Conservation (phyloP, 2,888 invertebrate species). For the Aphidoletes aphidimyza region DNA sequence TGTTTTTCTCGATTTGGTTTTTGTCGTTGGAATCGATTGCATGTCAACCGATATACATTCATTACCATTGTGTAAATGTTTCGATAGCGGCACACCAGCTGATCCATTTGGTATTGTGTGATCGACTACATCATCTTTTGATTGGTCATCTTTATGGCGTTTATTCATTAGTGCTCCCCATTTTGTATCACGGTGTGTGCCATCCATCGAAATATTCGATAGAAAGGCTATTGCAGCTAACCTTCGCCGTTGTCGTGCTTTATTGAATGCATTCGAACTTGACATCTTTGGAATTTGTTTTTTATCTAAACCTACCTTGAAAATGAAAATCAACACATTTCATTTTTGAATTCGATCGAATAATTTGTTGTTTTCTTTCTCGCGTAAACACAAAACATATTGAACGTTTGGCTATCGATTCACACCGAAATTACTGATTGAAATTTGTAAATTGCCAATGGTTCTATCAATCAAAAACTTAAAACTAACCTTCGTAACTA, state of each 20-base stretch:
- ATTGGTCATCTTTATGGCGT: background rate
- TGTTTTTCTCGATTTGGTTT: conserved; percentile 59
- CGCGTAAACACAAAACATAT: too few relatives aligned
- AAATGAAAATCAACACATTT: background rate
- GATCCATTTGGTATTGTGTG: conserved; percentile 19
- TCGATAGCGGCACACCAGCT: background rate
- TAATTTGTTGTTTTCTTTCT: too few relatives aligned
- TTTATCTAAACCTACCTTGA: background rate
- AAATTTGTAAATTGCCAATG: background rate
- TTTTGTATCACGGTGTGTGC: conserved; percentile 81
- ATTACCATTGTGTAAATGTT: conserved; percentile 63
- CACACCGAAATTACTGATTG: too few relatives aligned
- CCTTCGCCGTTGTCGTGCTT: conserved; percentile 63
- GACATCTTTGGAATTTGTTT: conserved; percentile 34
- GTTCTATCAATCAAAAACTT: background rate
- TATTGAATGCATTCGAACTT: conserved; percentile 43
- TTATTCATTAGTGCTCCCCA: conserved; percentile 65
- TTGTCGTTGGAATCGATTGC: conserved; percentile 63
- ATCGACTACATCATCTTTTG: background rate
- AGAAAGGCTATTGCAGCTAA: conserved; percentile 94
- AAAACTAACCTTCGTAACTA: background rate
- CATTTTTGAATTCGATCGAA: too few relatives aligned
- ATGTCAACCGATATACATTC: conserved; percentile 67
- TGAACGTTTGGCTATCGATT: too few relatives aligned
- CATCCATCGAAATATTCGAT: conserved; percentile 94